A percentile compares a stretch with the other conserved stretches of the same genome.
These are phyloP conservation scores for Synanthedon vespiformis DNA, from an alignment of 2,888 invertebrate genomes.

Conservation along the genomic window DNA sequence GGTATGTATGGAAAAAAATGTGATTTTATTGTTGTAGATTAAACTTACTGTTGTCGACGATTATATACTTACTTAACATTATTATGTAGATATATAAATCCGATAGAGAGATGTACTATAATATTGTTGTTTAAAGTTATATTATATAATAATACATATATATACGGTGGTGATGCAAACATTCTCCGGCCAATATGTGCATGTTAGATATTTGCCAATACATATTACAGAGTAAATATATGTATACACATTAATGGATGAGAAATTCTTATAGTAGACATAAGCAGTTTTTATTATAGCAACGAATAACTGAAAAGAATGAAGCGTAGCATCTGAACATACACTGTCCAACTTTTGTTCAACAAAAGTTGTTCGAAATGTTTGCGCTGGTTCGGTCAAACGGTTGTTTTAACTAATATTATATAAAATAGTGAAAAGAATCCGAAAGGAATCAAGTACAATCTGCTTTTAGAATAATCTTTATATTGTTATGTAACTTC, in stretches of 20 bases:
- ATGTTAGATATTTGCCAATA: constrained; percentile 51
- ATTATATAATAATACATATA: constrained; percentile 44
- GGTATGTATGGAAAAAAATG: constrained; percentile 44
- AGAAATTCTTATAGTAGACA: constrained; percentile 30
- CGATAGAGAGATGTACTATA: constrained; percentile 58
- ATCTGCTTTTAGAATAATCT: constrained; percentile 35
- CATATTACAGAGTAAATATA: constrained; percentile 37
- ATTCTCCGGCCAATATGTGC: constrained; percentile 60
- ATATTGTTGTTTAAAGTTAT: constrained; percentile 39
- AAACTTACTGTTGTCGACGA: constrained; percentile 50
- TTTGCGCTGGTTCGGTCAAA: no score
- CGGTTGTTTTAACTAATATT: constrained; percentile 12
- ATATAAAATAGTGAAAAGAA: constrained; percentile 21
- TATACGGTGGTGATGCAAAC: constrained; percentile 47
- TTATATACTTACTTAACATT: constrained; percentile 51
- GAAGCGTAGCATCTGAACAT: no score
- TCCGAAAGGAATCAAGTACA: constrained; percentile 53
- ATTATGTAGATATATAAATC: constrained; percentile 54
- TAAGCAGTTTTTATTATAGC: constrained; percentile 19
- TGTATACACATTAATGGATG: constrained; percentile 41
- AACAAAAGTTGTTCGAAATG: neutral
- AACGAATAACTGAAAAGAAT: no score
- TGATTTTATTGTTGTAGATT: constrained; percentile 67
- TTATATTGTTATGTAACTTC: constrained; percentile 18
- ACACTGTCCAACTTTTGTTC: neutral